Percentiles rank a stretch among this genome's conserved stretches.
phyloP scores from a whole-genome alignment of 2,888 invertebrate genomes.

The Philereme transversata region DNA sequence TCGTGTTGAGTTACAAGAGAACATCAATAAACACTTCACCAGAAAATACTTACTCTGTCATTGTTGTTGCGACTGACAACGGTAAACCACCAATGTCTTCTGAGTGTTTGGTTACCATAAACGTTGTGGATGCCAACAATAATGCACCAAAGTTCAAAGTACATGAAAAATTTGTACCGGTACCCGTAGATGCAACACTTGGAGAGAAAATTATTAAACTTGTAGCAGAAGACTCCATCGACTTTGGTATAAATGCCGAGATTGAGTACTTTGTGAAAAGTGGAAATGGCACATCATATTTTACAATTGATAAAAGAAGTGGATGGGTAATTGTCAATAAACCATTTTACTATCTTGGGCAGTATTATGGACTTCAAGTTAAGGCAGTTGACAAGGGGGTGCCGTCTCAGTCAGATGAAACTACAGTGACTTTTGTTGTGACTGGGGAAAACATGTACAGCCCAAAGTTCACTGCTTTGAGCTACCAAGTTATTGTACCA shows the following conservation, averaged over 20 bases:
- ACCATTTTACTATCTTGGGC: constrained; percentile 82
- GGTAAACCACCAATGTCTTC: constrained; percentile 97
- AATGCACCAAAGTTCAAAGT: constrained; percentile 93
- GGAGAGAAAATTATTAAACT: constrained; percentile 90
- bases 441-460: constrained; percentile 92
- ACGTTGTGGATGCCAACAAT: constrained; percentile 96
- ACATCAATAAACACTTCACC: constrained; percentile 92
- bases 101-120: constrained; percentile 92
- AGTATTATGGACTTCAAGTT: constrained; percentile 87
- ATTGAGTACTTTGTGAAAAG: constrained; percentile 89
- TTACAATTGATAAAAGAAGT: constrained; percentile 88
- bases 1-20: constrained; percentile 91
- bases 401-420: constrained; percentile 92
- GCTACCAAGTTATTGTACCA: constrained; percentile 95
- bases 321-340: constrained; percentile 92
- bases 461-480: constrained; percentile 92
- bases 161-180: constrained; percentile 89
- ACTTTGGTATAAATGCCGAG: constrained; percentile 95
- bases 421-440: constrained; percentile 88
- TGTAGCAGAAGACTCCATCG: constrained; percentile 89
- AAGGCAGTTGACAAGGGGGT: constrained; percentile 94
- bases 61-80: constrained; percentile 96
- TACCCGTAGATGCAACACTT: constrained; percentile 89
- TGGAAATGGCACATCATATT: constrained; percentile 91
- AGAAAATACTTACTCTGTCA: constrained; percentile 94